A percentile compares a stretch with the other conserved stretches of the same genome.
Conservation (phyloP, 2,113 vertebrate genomes). For the Gasterosteus aculeatus region DNA sequence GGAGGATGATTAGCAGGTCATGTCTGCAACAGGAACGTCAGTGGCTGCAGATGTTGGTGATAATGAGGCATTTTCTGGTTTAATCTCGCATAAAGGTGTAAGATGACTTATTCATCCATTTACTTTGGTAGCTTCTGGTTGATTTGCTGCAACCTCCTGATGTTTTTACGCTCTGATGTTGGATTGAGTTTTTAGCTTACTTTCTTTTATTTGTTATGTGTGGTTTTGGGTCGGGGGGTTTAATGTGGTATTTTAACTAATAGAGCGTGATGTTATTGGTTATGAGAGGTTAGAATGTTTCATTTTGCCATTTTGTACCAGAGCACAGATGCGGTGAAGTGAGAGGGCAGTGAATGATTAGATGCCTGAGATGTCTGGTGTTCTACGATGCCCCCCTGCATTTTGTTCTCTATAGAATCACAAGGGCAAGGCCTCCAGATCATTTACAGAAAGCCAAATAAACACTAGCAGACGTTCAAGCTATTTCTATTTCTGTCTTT, state of each 20-base stretch:
- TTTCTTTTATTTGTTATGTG: not conserved
- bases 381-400: not conserved
- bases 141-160: not conserved
- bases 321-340: not conserved
- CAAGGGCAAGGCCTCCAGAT: not conserved
- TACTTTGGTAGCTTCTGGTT: not conserved
- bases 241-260: constrained; percentile 20
- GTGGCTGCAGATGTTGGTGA: constrained; percentile 17
- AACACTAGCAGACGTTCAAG: not conserved
- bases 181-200: not conserved
- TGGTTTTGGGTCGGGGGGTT: constrained; percentile 14
- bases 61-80: constrained; percentile 19
- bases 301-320: not conserved
- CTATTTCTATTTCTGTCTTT: not conserved
- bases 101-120: not conserved
- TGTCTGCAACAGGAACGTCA: constrained; percentile 35
- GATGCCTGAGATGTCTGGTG: not conserved
- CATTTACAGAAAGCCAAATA: too few species aligned
- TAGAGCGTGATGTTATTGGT: constrained; percentile 13
- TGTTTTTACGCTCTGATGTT: not conserved
- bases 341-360: not conserved
- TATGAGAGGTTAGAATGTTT: constrained; percentile 3
- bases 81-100: constrained; percentile 32
- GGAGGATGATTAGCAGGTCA: constrained; percentile 43
- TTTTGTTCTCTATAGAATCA: not conserved